Base-by-base conservation (phyloP, 2,113 vertebrate species). In the Megaceryle maxima region DNA sequence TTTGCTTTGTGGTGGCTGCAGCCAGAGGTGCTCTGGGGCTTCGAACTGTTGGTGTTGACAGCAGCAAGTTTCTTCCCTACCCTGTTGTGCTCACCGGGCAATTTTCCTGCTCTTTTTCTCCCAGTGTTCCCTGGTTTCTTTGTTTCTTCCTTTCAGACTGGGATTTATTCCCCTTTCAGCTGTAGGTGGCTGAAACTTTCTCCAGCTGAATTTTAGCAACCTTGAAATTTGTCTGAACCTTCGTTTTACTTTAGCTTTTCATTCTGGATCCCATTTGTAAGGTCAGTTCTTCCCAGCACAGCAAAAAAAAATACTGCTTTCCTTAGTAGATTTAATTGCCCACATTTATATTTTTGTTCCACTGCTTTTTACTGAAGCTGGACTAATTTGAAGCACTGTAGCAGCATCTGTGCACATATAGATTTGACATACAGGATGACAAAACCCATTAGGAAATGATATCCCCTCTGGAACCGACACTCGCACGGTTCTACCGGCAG, bases 1-100 rank as follows among this genome's bases (percentile, higher is more conserved):
- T 84, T 39, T 13, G 68, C 59, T 13, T 8, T 2, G 33, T 5
- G 63, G 26, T 6, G 5, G 43, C 3, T 48, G 59, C 48, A 63
- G 82, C 13, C 14, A 8, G 37, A 39, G 21, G 33, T 39, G 64
- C 26, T 46, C n/a, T 17, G 33, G 73, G 35, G 43, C 67, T 68
- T 57, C 8, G 3, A 24, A 1, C 25, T 0, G 7, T 7, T 12
- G 20, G 44, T 5, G 11, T 26, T 67, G 39, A 67, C 31, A 53
- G 5, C 12, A 13, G 39, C 5, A 28, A 12, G 2, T 9, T 51
- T 64, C 20, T 26, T 10, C 48, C 9, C 0, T 51, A 28, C 60
- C 39, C 51, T 33, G 17, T 12, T 60, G 22, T 16, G 14, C 31
- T 60, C 33, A 21, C n/a, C 7, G 0, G 16, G 3, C 11, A 60